Evolutionary conservation across 1,140 invertebrate genomes (phyloP), one percentile per base, ranked within the genome.

Genomic region (Trinorchestia longiramus): DNA sequence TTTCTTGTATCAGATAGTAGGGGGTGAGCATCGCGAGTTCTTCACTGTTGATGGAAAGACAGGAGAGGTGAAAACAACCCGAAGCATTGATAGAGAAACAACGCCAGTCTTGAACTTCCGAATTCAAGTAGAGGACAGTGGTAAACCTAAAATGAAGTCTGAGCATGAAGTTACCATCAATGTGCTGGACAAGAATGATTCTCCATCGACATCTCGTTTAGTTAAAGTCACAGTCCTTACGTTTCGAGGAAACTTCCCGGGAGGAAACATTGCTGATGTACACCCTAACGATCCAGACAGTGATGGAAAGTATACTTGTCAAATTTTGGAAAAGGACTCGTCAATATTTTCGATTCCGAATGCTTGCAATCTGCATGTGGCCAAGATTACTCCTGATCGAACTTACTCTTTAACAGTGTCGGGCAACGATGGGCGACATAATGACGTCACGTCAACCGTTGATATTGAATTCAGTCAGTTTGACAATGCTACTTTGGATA

Each of bases 161-260:
- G 98, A 98, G 97, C 98, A 98, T 97, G 97, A 98, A 28, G 98
- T 99, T 41, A 98, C 98, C 23, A 98, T 99, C 43, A 98, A 98
- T 87, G 98, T 99, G 4, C 97, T 98, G 11, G 99, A 99, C 97
- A 98, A 99, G 97, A 99, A 99, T 97, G 99, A 99, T 97, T 99
- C 98, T 97, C 99, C 99, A 11, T 99, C 99, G 0, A 98, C 98
- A 40, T 98, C 99, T 19, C 98, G 99, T 96, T 98, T 98, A 42
- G 98, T 99, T 0, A 98, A 98, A 96, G 98, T 99, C 43, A 97
- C 99, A 44, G 98, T 99, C 17, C 97, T 98, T 97, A 98, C 98
- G 0, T 98, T 98, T 96, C 98, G 98, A 97, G 98, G 98, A 95
- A 97, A 98, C 95, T 97, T 97, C 43, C 97, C 97, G 36, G 96